Base-by-base conservation (phyloP, 2,888 invertebrate species). In the Diadegma fenestrale region DNA sequence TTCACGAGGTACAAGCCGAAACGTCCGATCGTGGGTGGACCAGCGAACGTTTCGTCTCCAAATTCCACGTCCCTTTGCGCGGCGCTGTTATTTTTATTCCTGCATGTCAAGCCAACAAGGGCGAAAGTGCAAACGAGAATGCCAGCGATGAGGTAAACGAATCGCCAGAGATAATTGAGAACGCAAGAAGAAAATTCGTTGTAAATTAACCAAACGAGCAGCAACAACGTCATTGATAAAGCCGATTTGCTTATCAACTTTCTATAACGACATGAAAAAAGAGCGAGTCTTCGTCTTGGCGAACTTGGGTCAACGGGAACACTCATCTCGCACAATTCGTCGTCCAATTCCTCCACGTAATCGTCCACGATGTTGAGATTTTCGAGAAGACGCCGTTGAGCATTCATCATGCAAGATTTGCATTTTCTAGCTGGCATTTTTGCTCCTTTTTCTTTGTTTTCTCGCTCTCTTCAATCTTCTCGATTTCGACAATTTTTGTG, bases 151-250 rank as follows among this genome's bases (percentile, higher is more conserved):
- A 77, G 80, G 76, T 85, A 86, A 12, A 87, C 64, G 12, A 86
- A 79, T 26, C 78, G 81, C 87, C 87, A 88, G 10, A 87, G 26
- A 63, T 85, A 85, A 73, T 84, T 77, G 5, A 69, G 48, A 22
- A 89, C 12, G 61, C 88, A 88, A 5, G 33, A 64, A 1, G 78
- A 87, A 51, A 87, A 84, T 48, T 85, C 85, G 64, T 75, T 73
- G 84, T 88, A 88, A 43, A 87, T 30, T 8, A 88, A 73, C 84
- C 82, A 86, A 10, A 73, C n/a, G 6, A 84, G 6, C 4, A 68
- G 51, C n/a, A 63, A 6, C 1, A 30, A 66, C 0, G 85, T 0
- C 33, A 68, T 48, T 7, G 26, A 26, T 22, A 77, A 33, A 17
- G 43, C 19, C 2, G 43, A 54, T 43, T 86, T 72, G 8, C 17